Conservation (phyloP, 2,888 invertebrate genomes). For the Clusia tigrina region DNA sequence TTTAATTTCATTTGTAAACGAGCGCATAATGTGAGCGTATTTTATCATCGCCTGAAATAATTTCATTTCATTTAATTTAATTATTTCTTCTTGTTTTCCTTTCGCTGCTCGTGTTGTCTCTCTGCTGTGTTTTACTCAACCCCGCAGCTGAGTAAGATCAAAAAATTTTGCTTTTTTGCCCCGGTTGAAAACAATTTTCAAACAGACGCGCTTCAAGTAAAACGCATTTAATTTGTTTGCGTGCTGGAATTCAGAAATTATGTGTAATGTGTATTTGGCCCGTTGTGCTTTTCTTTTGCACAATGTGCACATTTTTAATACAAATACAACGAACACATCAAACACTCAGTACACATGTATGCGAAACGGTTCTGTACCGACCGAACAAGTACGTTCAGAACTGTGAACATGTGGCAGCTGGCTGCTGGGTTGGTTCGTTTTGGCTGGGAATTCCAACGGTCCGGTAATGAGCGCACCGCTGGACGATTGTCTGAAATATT, state of each 20-base stretch:
- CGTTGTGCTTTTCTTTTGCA: not conserved
- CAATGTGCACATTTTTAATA: not conserved
- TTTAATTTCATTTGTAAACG: not conserved
- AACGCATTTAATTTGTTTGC: constrained; percentile 18
- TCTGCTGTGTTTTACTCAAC: too few species aligned
- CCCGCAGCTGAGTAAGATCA: constrained; percentile 1
- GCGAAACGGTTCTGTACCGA: not conserved
- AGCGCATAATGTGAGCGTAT: not conserved
- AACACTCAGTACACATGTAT: constrained; percentile 1
- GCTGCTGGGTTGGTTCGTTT: not conserved
- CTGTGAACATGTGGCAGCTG: constrained; percentile 15
- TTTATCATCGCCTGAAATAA: not conserved
- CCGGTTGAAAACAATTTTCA: not conserved
- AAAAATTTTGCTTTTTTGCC: not conserved
- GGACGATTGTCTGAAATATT: too few species aligned
- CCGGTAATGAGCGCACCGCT: too few species aligned
- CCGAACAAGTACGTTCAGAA: not conserved
- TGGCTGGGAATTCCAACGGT: too few species aligned
- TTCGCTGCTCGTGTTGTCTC: not conserved
- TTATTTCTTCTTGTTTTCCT: not conserved
- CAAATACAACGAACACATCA: too few species aligned
- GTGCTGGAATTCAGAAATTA: constrained; percentile 16
- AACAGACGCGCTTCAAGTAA: not conserved
- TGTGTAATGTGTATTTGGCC: not conserved
- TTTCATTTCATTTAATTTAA: not conserved